A percentile compares a stretch with the other conserved stretches of the same genome.
Evolutionary conservation across 1,140 invertebrate genomes (phyloP).

Genomic region (Trichonephila clavipes): DNA sequence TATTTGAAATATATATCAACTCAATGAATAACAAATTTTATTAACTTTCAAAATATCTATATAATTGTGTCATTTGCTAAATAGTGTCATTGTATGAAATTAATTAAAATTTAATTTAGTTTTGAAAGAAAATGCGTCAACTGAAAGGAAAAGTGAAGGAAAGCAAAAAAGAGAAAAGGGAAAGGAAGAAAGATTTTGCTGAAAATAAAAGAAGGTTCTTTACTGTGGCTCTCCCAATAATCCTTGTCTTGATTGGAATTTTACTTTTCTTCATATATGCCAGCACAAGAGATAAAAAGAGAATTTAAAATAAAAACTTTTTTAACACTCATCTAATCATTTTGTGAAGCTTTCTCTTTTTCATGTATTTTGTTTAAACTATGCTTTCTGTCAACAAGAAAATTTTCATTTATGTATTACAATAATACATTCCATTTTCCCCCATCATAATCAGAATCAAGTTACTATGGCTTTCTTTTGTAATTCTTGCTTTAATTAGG

Average conservation of each 20-base stretch:
- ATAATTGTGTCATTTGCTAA: no score
- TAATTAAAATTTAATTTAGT: not conserved
- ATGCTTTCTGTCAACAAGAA: not conserved
- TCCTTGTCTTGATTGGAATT: constrained; percentile 69
- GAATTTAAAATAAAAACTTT: constrained; percentile 12
- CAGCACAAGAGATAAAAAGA: constrained; percentile 73
- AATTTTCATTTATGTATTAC: not conserved
- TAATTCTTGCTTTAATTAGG: no score
- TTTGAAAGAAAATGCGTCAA: constrained; percentile 85
- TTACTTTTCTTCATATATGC: constrained; percentile 76
- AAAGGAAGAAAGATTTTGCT: constrained; percentile 89
- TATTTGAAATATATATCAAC: no score
- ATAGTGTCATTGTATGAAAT: no score
- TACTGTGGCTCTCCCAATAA: constrained; percentile 86
- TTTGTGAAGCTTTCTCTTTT: not conserved
- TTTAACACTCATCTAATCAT: not conserved
- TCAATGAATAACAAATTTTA: no score
- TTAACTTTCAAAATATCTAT: no score
- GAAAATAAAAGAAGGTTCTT: constrained; percentile 88
- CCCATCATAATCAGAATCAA: not conserved
- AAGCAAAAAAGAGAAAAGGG: constrained; percentile 90
- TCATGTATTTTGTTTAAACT: not conserved
- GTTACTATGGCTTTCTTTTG: not conserved
- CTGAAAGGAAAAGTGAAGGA: constrained; percentile 90
- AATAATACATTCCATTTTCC: not conserved